Conservation (phyloP, 2,113 vertebrate species). For the Apistogramma diplotaenia region DNA sequence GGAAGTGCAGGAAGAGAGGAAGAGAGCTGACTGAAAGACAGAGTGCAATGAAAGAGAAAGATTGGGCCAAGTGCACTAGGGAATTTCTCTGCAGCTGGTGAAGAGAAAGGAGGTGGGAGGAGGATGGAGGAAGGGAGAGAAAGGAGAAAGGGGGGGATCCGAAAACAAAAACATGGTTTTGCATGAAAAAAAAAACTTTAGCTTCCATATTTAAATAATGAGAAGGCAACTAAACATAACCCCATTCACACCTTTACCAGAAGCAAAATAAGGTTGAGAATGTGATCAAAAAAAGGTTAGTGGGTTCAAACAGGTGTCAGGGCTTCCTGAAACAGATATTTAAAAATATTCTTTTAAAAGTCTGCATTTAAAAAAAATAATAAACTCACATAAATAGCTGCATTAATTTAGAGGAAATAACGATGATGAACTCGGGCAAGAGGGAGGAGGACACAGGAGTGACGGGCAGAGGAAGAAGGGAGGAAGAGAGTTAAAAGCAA, state of each 20-base stretch:
- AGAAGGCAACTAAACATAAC: conserved; percentile 6
- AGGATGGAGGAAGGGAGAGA: conserved; percentile 39
- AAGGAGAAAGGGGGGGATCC: conserved; percentile 38
- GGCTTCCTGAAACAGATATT: not conserved
- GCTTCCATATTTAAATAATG: conserved; percentile 37
- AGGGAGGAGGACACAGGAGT: conserved; percentile 24
- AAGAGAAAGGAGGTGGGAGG: conserved; percentile 32
- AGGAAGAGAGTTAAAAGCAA: conserved; percentile 65
- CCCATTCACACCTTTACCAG: not conserved
- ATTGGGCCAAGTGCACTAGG: conserved; percentile 65
- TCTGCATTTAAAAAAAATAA: not conserved
- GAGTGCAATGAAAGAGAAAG: conserved; percentile 61
- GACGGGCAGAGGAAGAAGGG: conserved; percentile 45
- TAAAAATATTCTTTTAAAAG: not conserved
- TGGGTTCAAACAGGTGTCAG: not conserved
- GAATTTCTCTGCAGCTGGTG: conserved; percentile 71
- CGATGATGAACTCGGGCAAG: conserved; percentile 19
- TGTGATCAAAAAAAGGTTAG: not conserved
- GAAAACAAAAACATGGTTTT: conserved; percentile 46
- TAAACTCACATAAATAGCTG: not conserved
- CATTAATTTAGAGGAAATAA: not conserved
- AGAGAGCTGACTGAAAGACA: conserved; percentile 64
- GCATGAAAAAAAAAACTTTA: conserved; percentile 57
- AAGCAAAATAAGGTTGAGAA: not conserved
- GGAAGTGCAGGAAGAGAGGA: conserved; percentile 75